These are phyloP conservation scores for Horisme vitalbata DNA, from an alignment of 2,888 invertebrate species.

Conservation along the genomic window DNA sequence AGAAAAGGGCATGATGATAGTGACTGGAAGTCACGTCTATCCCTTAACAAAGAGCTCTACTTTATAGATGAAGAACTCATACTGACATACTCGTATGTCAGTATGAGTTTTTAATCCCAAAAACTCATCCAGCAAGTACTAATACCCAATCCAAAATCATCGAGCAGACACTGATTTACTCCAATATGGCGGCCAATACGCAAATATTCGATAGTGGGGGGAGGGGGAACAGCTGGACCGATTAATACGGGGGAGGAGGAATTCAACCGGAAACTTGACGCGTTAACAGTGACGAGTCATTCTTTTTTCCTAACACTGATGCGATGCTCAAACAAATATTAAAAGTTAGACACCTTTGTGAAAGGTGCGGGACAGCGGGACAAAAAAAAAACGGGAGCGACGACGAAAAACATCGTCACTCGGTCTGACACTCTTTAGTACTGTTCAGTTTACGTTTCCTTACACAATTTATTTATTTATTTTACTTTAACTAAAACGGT, in stretches of 20 bases:
- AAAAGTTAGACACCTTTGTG: background rate
- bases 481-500: too few species aligned
- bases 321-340: background rate
- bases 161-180: constrained; percentile 28
- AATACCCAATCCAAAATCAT: constrained; percentile 24
- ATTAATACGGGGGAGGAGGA: constrained; percentile 32
- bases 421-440: too few species aligned
- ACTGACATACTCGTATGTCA: too few species aligned
- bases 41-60: too few species aligned
- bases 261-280: constrained; percentile 33
- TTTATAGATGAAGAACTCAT: too few species aligned
- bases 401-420: background rate
- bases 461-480: too few species aligned
- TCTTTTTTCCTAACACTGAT: constrained; percentile 15
- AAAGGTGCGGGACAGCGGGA: background rate
- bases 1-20: too few species aligned
- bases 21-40: too few species aligned
- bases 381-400: background rate
- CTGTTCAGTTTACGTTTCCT: too few species aligned
- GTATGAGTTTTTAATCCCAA: constrained; percentile 1
- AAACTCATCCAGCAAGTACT: constrained; percentile 12
- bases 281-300: constrained; percentile 28
- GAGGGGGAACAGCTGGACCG: constrained; percentile 28
- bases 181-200: constrained; percentile 33
- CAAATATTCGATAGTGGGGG: constrained; percentile 36